Conservation (phyloP, 2,888 invertebrate species). For the Mesodorylaimus sp. region DNA sequence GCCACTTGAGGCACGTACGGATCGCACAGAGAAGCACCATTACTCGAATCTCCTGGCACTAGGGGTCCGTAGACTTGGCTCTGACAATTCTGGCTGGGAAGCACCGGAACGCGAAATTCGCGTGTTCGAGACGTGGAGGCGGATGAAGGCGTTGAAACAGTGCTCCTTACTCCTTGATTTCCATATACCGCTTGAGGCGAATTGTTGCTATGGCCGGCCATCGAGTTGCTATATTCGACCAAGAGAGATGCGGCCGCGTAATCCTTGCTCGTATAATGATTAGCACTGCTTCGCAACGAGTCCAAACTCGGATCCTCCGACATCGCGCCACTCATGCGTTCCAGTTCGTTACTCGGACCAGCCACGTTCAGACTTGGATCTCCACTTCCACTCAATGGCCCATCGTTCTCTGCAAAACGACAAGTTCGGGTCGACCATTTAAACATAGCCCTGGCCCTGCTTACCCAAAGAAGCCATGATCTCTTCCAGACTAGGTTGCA, state of each 20-base stretch:
- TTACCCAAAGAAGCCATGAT: conserved; percentile 20
- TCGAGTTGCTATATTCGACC: not conserved
- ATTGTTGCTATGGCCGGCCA: not conserved
- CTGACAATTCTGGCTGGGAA: not conserved
- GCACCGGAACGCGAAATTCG: not conserved
- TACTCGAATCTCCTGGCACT: not conserved
- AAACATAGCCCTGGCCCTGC: no score
- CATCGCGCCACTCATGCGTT: no score
- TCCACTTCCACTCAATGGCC: not conserved
- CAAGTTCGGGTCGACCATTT: no score
- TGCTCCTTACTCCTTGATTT: no score
- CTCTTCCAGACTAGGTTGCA: conserved; percentile 55
- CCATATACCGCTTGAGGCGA: not conserved
- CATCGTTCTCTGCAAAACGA: not conserved
- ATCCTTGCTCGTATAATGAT: not conserved
- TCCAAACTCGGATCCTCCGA: not conserved
- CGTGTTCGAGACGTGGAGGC: no score
- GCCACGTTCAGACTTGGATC: no score
- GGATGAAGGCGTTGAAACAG: no score
- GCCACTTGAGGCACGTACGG: conserved; percentile 7
- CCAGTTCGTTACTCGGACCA: no score
- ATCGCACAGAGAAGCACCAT: not conserved
- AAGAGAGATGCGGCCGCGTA: conserved; percentile 4
- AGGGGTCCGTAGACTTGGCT: not conserved
- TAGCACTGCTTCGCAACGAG: not conserved